Conservation (phyloP, 2,797 vertebrate species). For the Coccyzus lansbergi region DNA sequence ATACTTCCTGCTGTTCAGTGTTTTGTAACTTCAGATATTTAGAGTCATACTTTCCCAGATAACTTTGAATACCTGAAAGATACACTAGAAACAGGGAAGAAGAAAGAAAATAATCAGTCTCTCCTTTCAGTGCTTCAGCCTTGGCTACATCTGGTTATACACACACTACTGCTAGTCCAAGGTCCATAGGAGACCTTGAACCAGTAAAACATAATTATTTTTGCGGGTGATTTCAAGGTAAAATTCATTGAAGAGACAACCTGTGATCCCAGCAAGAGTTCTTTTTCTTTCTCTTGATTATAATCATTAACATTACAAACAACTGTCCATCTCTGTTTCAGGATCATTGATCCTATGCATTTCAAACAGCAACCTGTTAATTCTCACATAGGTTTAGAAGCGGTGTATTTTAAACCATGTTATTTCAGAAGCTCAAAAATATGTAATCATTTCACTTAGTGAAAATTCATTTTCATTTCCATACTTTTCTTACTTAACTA, state of each 20-base stretch:
- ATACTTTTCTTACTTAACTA: not conserved
- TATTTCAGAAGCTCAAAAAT: not conserved
- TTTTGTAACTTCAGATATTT: constrained; percentile 6
- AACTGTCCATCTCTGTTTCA: not conserved
- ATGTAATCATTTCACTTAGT: not conserved
- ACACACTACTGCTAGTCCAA: not conserved
- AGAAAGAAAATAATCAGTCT: not conserved
- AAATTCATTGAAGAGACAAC: not conserved
- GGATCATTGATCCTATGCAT: not conserved
- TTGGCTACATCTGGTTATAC: not conserved
- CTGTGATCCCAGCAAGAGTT: not conserved
- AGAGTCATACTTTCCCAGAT: not conserved
- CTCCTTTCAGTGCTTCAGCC: not conserved
- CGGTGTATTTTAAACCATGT: not conserved
- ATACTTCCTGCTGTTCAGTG: not conserved
- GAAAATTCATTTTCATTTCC: not conserved
- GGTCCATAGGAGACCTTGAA: not conserved
- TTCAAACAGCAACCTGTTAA: not conserved
- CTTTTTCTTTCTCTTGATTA: not conserved
- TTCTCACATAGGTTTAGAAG: not conserved
- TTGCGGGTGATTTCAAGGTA: not conserved
- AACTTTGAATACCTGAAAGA: not conserved
- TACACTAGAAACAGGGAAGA: not conserved
- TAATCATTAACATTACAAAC: not conserved
- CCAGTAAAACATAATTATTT: not conserved